Evolutionary conservation across 2,113 vertebrate species (phyloP).

Genomic region (Phrynosoma platyrhinos): DNA sequence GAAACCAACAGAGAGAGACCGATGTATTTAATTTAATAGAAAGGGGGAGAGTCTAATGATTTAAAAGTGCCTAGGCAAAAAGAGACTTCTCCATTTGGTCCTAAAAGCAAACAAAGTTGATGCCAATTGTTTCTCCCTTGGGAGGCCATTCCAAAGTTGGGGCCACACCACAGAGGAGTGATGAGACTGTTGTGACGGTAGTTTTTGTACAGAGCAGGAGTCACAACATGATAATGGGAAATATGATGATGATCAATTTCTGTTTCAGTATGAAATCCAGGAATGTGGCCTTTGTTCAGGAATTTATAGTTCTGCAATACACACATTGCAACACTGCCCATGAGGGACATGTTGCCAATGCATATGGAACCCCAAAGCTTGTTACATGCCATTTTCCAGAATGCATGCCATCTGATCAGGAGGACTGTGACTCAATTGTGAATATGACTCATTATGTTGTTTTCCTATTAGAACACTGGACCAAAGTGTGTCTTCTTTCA

Average conservation of each 20-base stretch:
- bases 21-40: neutral
- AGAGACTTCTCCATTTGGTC: neutral
- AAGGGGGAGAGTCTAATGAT: neutral
- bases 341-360: neutral
- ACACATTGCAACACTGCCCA: neutral
- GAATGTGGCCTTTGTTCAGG: neutral
- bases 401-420: neutral
- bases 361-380: neutral
- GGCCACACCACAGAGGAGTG: neutral
- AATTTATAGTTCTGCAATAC: neutral
- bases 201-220: neutral
- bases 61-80: neutral
- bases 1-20: neutral
- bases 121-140: neutral
- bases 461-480: constrained; percentile 9
- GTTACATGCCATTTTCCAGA: neutral
- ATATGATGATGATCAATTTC: neutral
- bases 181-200: neutral
- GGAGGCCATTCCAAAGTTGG: neutral
- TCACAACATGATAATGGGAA: neutral
- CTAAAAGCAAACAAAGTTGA: neutral
- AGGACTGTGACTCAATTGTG: neutral
- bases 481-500: neutral
- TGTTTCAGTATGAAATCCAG: constrained; percentile 3
- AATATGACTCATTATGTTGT: neutral